Base-by-base conservation (phyloP, 2,888 invertebrate species). In the Desoria tigrina region DNA sequence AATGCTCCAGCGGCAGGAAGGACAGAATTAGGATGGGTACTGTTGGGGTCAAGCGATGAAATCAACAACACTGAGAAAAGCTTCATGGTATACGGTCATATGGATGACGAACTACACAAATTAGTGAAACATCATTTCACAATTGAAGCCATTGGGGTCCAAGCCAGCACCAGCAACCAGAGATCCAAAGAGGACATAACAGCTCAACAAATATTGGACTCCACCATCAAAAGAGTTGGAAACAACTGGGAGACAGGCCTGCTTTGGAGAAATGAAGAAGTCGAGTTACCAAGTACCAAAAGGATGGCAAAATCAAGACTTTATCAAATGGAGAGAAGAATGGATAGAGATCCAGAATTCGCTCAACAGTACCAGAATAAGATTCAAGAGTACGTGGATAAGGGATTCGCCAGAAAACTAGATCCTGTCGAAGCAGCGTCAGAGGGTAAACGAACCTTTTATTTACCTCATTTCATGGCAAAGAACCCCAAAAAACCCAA, bases 391-490 rank as follows among this genome's bases (percentile, higher is more conserved):
- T n/a, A n/a, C n/a, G n/a, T n/a, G n/a, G n/a, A n/a, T n/a, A 57
- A 56, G 28, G 61, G 65, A 4, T 68, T 54, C 27, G 61, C 55
- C 2, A 18, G 37, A 14, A 21, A 49, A 14, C 16, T 67, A 4
- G 26, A 32, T 6, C 2, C 3, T 21, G 55, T 39, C 6, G 65
- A 67, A 26, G 51, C 6, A 16, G 14, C 3, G 1, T 14, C 14
- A 7, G 1, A 6, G 2, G n/a, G 14, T 23, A 4, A 18, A 2
- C 42, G 42, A 16, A 64, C 51, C 14, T 74, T 64, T 68, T 71
- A 69, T 27, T 26, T 75, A 0, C 73, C 73, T 1, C 73, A 75
- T 39, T 71, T 73, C 61, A 65, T 58, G 0, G 74, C 72, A 1
- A 26, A 18, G 0, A 68, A 64, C 18, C 64, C 62, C 2, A 72